Evolutionary conservation across 2,797 vertebrate species (phyloP).

Genomic region (Brotula barbata): DNA sequence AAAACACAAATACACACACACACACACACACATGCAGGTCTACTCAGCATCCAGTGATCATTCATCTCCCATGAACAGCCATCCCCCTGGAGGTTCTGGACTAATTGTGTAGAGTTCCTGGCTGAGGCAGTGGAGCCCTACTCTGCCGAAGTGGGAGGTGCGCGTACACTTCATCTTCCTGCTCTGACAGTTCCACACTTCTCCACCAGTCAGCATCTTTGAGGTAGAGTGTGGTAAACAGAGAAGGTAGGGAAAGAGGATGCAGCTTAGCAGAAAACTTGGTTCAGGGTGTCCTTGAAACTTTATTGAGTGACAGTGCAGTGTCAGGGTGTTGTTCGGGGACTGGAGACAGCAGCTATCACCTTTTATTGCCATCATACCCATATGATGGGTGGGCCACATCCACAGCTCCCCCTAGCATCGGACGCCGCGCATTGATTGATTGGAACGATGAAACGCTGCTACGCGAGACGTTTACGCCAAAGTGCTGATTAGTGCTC

Average conservation of each 20-base stretch:
- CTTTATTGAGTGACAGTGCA: constrained; percentile 60
- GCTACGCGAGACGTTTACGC: constrained; percentile 41
- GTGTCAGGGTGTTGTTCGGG: constrained; percentile 37
- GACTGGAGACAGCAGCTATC: constrained; percentile 50
- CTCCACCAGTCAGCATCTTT: constrained; percentile 76
- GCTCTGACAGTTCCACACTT: constrained; percentile 65
- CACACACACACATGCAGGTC: constrained; percentile 19
- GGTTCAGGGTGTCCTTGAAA: constrained; percentile 71
- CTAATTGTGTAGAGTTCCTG: constrained; percentile 71
- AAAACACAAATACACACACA: not conserved
- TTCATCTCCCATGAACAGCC: constrained; percentile 62
- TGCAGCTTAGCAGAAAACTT: constrained; percentile 45
- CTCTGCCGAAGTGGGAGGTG: constrained; percentile 67
- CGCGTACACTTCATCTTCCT: constrained; percentile 71
- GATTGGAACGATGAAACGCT: constrained; percentile 32
- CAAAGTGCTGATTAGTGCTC: constrained; percentile 59
- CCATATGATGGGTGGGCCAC: constrained; percentile 40
- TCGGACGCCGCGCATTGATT: constrained; percentile 42
- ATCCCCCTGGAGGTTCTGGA: constrained; percentile 58
- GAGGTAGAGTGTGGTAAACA: constrained; percentile 66
- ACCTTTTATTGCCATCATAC: constrained; percentile 35
- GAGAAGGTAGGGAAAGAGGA: constrained; percentile 41
- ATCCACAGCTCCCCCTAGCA: constrained; percentile 6
- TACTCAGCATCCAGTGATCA: constrained; percentile 35
- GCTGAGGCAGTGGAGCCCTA: constrained; percentile 49